Evolutionary conservation across 2,888 invertebrate genomes (phyloP).

Genomic region (Trachelus iudaicus): DNA sequence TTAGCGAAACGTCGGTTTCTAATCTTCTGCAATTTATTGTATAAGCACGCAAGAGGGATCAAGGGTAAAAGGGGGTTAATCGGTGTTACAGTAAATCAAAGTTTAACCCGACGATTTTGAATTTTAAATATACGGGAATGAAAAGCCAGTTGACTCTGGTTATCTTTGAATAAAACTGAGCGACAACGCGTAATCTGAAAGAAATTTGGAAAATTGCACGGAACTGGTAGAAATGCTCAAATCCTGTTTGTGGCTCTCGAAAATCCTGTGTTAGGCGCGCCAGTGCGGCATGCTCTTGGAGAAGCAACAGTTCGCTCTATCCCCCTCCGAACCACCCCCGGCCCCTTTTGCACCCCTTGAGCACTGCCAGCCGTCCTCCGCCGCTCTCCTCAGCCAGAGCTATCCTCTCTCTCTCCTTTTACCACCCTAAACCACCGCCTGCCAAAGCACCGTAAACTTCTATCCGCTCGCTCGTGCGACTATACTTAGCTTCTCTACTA

Average conservation of each 20-base stretch:
- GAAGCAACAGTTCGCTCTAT: slow-evolving; percentile 62
- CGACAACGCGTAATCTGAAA: background rate
- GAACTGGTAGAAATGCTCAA: slow-evolving; percentile 24
- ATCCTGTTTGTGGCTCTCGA: slow-evolving; percentile 49
- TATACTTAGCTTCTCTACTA: slow-evolving; percentile 23
- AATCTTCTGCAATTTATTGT: background rate
- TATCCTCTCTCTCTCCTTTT: slow-evolving; percentile 35
- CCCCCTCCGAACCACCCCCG: slow-evolving; percentile 29
- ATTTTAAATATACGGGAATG: background rate
- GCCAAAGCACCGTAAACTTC: slow-evolving; percentile 39
- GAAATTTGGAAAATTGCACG: slow-evolving; percentile 4
- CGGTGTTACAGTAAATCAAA: background rate
- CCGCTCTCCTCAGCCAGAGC: slow-evolving; percentile 13
- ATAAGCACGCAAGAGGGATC: background rate
- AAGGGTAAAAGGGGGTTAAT: background rate
- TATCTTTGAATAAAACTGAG: background rate
- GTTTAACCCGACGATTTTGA: background rate
- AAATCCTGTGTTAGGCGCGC: slow-evolving; percentile 47
- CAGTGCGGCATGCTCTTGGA: slow-evolving; percentile 40
- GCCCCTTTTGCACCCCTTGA: slow-evolving; percentile 24
- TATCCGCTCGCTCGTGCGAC: slow-evolving; percentile 14
- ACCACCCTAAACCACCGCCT: slow-evolving; percentile 44
- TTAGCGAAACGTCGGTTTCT: background rate
- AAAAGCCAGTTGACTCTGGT: background rate
- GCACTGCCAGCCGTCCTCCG: slow-evolving; percentile 17